Evolutionary conservation across 30 jellyfish, hydroid and myxozoan species (phyloP).

Genomic region (Pelagia noctiluca): DNA sequence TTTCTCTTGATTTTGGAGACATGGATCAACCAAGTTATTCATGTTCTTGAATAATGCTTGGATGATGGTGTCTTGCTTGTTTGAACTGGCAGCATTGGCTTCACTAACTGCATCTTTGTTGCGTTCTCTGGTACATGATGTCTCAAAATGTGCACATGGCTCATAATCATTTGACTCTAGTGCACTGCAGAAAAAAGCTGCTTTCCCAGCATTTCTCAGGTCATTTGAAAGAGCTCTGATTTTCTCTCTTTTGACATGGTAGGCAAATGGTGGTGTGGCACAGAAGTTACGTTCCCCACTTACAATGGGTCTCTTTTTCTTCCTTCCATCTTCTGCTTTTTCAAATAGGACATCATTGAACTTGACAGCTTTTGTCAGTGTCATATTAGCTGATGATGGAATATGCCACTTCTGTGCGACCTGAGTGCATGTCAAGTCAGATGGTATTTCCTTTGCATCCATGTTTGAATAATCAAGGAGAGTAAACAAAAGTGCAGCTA

Average conservation of each 20-base stretch:
- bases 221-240: constrained; percentile 7
- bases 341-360: no score
- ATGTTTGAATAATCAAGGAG: no score
- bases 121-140: constrained; percentile 11
- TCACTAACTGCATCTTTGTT: not conserved
- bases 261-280: constrained; percentile 44
- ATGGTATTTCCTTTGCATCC: no score
- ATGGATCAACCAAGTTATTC: not conserved
- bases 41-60: constrained; percentile 13
- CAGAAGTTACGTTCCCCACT: no score
- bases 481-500: no score
- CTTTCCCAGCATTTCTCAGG: not conserved
- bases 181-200: constrained; percentile 22
- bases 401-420: no score
- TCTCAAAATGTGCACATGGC: constrained; percentile 46
- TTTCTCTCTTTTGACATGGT: constrained; percentile 6
- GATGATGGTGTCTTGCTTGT: constrained; percentile 28
- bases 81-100: not conserved
- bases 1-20: constrained; percentile 2
- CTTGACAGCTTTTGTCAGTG: no score
- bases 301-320: no score
- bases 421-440: no score
- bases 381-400: no score
- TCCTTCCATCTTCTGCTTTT: no score
- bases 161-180: constrained; percentile 38